These are phyloP conservation scores for Bombus pyrosoma DNA, from an alignment of 1,140 invertebrate genomes.

Conservation along the genomic window DNA sequence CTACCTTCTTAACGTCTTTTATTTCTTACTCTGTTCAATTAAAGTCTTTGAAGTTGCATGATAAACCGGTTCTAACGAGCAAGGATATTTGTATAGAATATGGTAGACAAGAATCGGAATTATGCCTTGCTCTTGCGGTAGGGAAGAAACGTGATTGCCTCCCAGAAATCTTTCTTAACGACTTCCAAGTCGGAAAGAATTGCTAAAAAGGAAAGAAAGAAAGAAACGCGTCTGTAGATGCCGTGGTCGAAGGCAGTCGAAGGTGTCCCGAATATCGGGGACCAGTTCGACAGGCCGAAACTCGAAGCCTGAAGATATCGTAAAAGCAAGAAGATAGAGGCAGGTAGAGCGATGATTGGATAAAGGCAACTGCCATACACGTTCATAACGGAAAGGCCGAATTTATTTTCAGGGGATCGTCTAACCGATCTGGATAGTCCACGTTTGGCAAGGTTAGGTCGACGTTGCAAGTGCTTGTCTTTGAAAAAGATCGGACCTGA, in stretches of 20 bases:
- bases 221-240: not conserved
- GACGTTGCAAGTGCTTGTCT: conserved; percentile 51
- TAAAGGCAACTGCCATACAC: conserved; percentile 5
- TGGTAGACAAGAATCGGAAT: not conserved
- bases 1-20: not conserved
- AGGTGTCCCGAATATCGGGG: not conserved
- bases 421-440: conserved; percentile 26
- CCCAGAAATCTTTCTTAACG: not conserved
- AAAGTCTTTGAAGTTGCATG: not conserved
- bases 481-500: conserved; percentile 47
- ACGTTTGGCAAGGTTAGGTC: conserved; percentile 30
- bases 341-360: not conserved
- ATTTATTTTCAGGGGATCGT: conserved; percentile 15
- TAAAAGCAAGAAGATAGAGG: conserved; percentile 31
- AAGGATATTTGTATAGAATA: not conserved
- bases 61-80: not conserved
- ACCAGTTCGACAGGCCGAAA: not conserved
- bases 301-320: not conserved
- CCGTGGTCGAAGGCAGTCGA: not conserved
- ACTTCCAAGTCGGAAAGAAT: not conserved
- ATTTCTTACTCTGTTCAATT: not conserved
- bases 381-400: conserved; percentile 19
- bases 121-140: not conserved
- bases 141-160: not conserved
- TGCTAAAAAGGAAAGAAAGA: not conserved